phyloP scores from a whole-genome alignment of 1,140 invertebrate species.

The Drosophila mayri region DNA sequence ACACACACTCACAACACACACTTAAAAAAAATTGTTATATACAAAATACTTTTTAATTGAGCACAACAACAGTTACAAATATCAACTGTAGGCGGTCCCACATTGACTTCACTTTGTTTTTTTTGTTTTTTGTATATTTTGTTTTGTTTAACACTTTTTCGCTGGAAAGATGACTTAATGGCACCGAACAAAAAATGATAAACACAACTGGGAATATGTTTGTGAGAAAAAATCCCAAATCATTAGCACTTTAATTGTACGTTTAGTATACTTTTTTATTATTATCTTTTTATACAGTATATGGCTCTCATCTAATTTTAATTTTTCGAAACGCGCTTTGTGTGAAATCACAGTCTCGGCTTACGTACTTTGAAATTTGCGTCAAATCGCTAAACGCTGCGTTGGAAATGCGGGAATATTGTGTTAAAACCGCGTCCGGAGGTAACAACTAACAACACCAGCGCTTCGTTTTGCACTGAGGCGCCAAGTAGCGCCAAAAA shows the following conservation, averaged over 20 bases:
- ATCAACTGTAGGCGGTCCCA: constrained; percentile 19
- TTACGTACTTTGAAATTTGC: constrained; percentile 49
- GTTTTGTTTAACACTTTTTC: constrained; percentile 41
- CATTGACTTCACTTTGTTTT: constrained; percentile 28
- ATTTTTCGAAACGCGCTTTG: constrained; percentile 27
- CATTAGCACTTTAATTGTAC: constrained; percentile 61
- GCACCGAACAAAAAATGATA: constrained; percentile 54
- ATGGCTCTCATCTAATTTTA: background rate
- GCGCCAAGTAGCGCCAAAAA: constrained; percentile 59
- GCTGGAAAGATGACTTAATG: constrained; percentile 66
- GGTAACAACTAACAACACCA: constrained; percentile 60
- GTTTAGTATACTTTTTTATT: constrained; percentile 10
- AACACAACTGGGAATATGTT: constrained; percentile 49
- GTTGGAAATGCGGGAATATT: constrained; percentile 20
- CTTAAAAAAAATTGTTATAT: constrained; percentile 34
- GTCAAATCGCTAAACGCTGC: constrained; percentile 34
- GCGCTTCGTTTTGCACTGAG: constrained; percentile 72
- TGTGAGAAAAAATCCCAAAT: constrained; percentile 50
- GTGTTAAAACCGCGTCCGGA: constrained; percentile 27
- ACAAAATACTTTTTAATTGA: constrained; percentile 27
- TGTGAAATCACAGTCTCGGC: constrained; percentile 36
- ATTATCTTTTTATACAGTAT: background rate
- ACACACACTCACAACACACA: constrained; percentile 20
- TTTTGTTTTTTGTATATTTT: background rate
- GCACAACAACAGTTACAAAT: constrained; percentile 32